Conservation (phyloP, 2,797 vertebrate species). For the Lerista edwardsae region DNA sequence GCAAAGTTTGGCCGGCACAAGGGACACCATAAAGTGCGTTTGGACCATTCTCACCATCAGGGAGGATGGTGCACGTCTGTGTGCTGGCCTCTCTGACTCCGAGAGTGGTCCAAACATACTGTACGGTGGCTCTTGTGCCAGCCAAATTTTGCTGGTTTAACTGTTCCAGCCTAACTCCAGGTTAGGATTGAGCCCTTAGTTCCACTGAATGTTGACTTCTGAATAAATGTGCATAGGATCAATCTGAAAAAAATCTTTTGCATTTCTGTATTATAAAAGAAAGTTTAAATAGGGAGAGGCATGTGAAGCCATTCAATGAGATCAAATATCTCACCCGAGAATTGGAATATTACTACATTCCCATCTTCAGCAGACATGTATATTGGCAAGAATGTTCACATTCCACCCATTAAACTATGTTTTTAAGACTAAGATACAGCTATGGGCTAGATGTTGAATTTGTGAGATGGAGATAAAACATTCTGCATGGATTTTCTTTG, state of each 20-base stretch:
- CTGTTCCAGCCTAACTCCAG: too few species aligned
- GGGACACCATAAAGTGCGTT: too few species aligned
- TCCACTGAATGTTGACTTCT: neutral
- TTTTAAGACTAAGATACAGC: neutral
- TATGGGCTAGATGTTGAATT: conserved; percentile 4
- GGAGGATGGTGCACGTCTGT: too few species aligned
- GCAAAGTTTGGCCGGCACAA: too few species aligned
- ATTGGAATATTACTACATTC: neutral
- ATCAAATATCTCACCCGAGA: too few species aligned
- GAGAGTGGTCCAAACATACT: too few species aligned
- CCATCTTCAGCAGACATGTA: neutral
- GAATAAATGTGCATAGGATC: neutral
- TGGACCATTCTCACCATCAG: too few species aligned
- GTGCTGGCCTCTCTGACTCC: too few species aligned
- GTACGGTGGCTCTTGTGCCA: too few species aligned
- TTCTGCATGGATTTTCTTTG: neutral
- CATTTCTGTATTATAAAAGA: neutral
- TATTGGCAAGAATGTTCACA: neutral
- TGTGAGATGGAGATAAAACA: neutral
- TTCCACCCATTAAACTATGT: neutral
- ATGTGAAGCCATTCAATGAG: neutral
- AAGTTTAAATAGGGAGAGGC: neutral
- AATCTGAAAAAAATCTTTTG: neutral
- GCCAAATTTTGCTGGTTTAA: too few species aligned
- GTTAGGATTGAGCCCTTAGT: too few species aligned